Conservation (phyloP, 2,888 invertebrate genomes). For the Trypoxylon attenuatum region DNA sequence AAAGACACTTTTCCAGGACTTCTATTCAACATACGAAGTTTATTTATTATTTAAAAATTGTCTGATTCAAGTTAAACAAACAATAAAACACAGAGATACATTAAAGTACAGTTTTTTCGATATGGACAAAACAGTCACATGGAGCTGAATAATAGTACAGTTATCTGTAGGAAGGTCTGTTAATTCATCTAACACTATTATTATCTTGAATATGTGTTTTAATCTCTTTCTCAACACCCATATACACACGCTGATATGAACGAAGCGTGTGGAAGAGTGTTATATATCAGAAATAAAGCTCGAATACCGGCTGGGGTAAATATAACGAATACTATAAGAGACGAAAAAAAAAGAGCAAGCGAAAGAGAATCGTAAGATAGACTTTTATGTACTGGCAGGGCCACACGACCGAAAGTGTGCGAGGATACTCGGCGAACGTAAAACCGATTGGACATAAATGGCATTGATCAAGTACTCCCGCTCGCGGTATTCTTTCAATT, state of each 20-base stretch:
- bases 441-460: constrained; percentile 35
- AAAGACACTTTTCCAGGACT: background rate
- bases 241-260: background rate
- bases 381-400: constrained; percentile 27
- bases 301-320: background rate
- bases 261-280: background rate
- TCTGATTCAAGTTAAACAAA: too few species aligned
- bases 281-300: constrained; percentile 4
- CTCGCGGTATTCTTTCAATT: background rate
- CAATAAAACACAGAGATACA: too few species aligned
- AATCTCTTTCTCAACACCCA: too few species aligned
- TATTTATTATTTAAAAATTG: too few species aligned
- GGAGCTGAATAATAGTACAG: too few species aligned
- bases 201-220: too few species aligned
- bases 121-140: too few species aligned
- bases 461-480: constrained; percentile 12
- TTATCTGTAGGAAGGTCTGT: too few species aligned
- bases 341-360: constrained; percentile 4
- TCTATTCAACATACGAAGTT: background rate
- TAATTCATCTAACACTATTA: too few species aligned
- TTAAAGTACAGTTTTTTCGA: too few species aligned
- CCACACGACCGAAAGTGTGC: constrained; percentile 29
- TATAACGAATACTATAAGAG: constrained; percentile 6
- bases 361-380: constrained; percentile 3
- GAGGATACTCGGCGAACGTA: constrained; percentile 1